These are phyloP conservation scores for Notoglanidium macrostoma DNA, from an alignment of 2,797 vertebrate species.

Conservation along the genomic window DNA sequence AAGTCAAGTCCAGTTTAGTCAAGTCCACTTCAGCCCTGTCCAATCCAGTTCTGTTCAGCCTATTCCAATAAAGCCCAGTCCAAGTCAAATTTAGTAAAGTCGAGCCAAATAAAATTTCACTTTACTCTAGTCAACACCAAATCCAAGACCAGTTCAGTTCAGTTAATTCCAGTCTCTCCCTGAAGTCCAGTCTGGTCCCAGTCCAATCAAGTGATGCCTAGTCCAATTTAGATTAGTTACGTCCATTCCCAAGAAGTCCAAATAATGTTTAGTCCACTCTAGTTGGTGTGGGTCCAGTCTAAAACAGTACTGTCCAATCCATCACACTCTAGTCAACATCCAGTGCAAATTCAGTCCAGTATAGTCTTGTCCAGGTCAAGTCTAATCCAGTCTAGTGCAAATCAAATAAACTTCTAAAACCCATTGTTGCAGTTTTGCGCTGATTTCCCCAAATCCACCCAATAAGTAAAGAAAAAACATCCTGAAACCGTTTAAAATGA, in stretches of 20 bases:
- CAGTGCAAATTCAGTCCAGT: background rate
- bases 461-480: background rate
- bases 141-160: background rate
- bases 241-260: background rate
- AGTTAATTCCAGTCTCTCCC: background rate
- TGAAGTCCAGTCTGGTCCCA: background rate
- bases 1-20: background rate
- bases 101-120: background rate
- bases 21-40: background rate
- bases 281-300: background rate
- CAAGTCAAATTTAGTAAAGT: background rate
- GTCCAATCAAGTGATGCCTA: background rate
- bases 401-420: background rate
- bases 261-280: background rate
- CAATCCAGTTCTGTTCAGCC: background rate
- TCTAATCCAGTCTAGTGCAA: background rate
- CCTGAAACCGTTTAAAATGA: background rate
- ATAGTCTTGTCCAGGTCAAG: background rate
- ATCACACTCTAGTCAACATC: background rate
- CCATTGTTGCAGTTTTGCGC: background rate
- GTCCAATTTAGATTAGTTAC: background rate
- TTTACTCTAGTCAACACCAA: background rate
- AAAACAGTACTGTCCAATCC: background rate
- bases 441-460: background rate
- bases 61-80: background rate